A percentile compares a stretch with the other conserved stretches of the same genome.
phyloP scores from a whole-genome alignment of 2,113 vertebrate species.

The Percina caprodes region DNA sequence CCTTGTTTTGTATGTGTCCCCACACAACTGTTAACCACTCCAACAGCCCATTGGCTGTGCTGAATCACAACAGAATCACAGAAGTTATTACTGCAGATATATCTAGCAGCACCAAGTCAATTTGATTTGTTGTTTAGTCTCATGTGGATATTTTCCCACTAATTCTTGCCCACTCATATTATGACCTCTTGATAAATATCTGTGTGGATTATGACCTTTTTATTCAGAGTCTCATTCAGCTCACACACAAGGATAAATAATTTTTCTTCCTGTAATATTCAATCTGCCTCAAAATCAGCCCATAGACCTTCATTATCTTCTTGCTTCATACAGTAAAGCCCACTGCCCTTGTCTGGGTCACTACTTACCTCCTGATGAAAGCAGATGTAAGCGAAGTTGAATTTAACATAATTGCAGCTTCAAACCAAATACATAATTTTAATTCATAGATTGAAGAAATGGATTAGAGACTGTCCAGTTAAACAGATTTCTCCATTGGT shows the following conservation, averaged over 20 bases:
- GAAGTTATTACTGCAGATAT: not conserved
- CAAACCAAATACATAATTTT: slow-evolving; percentile 44
- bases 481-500: slow-evolving; percentile 31
- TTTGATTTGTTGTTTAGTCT: not conserved
- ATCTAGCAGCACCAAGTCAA: not conserved
- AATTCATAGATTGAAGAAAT: slow-evolving; percentile 54
- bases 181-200: slow-evolving; percentile 21
- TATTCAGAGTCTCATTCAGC: slow-evolving; percentile 28
- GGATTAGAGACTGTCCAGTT: slow-evolving; percentile 26
- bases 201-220: slow-evolving; percentile 26
- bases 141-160: slow-evolving; percentile 3
- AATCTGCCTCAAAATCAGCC: slow-evolving; percentile 39
- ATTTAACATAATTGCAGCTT: slow-evolving; percentile 47
- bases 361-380: slow-evolving; percentile 36
- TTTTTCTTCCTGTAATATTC: slow-evolving; percentile 7
- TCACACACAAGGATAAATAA: not conserved
- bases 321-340: not conserved
- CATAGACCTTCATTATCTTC: slow-evolving; percentile 9
- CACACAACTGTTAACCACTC: slow-evolving; percentile 24
- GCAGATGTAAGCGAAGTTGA: slow-evolving; percentile 25
- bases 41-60: not conserved
- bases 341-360: not conserved
- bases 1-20: slow-evolving; percentile 29
- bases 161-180: slow-evolving; percentile 9
- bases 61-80: slow-evolving; percentile 20